Evolutionary conservation across 2,113 vertebrate species (phyloP).

Genomic region (Oxyruncus cristatus): DNA sequence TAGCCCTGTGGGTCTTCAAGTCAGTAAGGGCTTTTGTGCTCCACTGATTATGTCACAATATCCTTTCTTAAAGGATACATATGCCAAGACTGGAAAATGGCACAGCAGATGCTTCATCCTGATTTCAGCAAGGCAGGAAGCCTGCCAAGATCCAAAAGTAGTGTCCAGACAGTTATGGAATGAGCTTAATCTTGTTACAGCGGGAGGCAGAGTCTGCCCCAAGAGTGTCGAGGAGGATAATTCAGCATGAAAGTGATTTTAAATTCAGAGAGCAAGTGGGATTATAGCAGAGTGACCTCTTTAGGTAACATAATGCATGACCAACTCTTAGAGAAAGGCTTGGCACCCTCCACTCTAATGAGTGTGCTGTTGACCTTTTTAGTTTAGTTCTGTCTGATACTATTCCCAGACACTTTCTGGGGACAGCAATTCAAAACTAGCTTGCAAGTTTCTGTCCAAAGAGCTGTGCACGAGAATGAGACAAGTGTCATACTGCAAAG

Average conservation of each 20-base stretch:
- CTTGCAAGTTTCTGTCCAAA: neutral
- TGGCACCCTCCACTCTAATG: neutral
- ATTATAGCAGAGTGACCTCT: neutral
- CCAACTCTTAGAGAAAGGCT: neutral
- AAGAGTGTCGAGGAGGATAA: neutral
- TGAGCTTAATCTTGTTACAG: constrained; percentile 1
- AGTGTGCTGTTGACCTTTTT: neutral
- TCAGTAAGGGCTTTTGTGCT: constrained; percentile 42
- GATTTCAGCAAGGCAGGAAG: neutral
- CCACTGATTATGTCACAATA: constrained; percentile 42
- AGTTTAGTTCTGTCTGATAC: neutral
- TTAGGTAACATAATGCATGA: neutral
- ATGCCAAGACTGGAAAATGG: neutral
- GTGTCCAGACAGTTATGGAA: constrained; percentile 27
- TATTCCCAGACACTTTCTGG: neutral
- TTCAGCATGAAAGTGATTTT: neutral
- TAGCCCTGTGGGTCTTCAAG: neutral
- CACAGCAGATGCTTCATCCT: constrained; percentile 17
- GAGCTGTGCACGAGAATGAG: neutral
- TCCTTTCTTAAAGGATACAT: constrained; percentile 25
- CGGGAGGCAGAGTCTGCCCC: neutral
- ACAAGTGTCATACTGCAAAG: neutral
- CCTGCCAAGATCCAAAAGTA: neutral
- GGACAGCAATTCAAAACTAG: neutral
- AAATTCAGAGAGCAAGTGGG: neutral